Evolutionary conservation across 2,888 invertebrate genomes (phyloP).

Genomic region (Drosophila cognata): DNA sequence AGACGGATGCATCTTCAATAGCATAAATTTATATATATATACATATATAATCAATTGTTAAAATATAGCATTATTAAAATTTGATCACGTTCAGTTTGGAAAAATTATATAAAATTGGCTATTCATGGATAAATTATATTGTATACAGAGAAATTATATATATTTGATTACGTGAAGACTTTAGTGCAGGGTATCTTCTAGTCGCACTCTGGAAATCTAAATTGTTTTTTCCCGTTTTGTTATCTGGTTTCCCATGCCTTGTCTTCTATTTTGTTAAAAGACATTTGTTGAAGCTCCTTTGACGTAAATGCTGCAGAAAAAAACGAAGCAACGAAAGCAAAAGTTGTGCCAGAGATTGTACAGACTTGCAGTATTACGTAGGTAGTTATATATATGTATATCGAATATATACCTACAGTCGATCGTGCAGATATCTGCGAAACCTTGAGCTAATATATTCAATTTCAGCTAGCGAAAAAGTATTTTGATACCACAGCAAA

Average conservation of each 20-base stretch:
- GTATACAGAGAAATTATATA: background rate
- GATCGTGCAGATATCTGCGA: background rate
- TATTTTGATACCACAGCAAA: background rate
- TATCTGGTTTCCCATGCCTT: background rate
- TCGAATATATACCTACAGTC: background rate
- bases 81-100: background rate
- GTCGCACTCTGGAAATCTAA: background rate
- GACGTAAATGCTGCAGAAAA: slow-evolving; percentile 9
- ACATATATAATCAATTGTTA: background rate
- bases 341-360: slow-evolving; percentile 7
- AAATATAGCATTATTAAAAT: background rate
- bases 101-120: background rate
- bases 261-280: background rate
- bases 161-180: background rate
- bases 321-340: slow-evolving; percentile 1
- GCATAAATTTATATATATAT: background rate
- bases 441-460: background rate
- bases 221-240: background rate
- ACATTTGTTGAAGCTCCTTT: slow-evolving; percentile 5
- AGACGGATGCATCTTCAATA: background rate
- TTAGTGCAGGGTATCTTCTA: background rate
- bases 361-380: background rate
- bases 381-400: background rate
- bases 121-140: background rate
- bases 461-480: background rate